Percentiles rank a stretch among this genome's conserved stretches.
Conservation (phyloP, 2,888 invertebrate genomes). For the Drosophila niveifrons region DNA sequence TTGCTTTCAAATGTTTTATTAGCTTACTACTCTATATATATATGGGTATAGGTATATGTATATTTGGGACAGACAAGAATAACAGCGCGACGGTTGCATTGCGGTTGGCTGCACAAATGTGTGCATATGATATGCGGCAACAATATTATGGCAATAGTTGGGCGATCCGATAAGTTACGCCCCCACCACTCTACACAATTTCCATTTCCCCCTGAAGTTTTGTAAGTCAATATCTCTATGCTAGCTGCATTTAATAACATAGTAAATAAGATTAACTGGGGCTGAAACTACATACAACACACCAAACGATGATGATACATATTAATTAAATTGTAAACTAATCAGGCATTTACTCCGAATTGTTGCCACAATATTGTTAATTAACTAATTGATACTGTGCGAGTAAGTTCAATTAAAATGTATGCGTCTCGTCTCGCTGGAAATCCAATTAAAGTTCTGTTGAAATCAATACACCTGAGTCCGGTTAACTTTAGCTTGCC, state of each 20-base stretch:
- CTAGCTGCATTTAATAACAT: neutral
- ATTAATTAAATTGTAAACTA: neutral
- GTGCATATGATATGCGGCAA: conserved; percentile 32
- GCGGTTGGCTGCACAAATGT: conserved; percentile 26
- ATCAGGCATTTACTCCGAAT: neutral
- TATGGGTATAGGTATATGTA: no score
- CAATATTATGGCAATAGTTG: conserved; percentile 32
- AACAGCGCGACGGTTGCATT: conserved; percentile 15
- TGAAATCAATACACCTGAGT: conserved; percentile 52
- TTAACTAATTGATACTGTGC: neutral
- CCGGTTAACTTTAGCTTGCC: neutral
- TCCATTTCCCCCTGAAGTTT: neutral
- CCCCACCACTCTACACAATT: neutral
- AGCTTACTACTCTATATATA: conserved; percentile 45
- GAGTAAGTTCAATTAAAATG: neutral
- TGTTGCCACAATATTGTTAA: neutral
- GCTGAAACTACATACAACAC: no score
- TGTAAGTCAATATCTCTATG: conserved; percentile 3
- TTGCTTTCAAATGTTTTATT: conserved; percentile 77
- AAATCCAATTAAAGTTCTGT: conserved; percentile 41
- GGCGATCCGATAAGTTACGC: conserved; percentile 16
- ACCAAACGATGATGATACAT: no score
- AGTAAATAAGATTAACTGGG: neutral
- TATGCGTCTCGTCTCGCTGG: neutral
- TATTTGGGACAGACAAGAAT: conserved; percentile 1